Evolutionary conservation across 2,888 invertebrate genomes (phyloP).

Genomic region (Anoncus sp.): DNA sequence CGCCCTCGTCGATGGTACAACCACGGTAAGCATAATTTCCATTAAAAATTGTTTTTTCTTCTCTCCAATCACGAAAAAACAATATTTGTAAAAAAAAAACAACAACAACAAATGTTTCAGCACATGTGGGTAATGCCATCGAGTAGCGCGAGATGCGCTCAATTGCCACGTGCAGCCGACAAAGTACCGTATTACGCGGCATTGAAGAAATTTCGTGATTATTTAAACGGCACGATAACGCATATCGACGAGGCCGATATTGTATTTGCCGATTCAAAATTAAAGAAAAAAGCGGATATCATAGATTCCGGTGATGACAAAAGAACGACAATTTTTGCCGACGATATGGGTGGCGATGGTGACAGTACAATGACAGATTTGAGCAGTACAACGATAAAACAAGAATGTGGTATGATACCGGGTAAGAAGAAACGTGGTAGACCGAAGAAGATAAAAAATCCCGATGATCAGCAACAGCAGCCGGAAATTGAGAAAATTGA

Average conservation of each 20-base stretch:
- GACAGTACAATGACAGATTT: constrained; percentile 78
- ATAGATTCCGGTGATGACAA: constrained; percentile 76
- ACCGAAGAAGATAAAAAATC: constrained; percentile 93
- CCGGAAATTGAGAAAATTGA: constrained; percentile 82
- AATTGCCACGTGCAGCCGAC: constrained; percentile 98
- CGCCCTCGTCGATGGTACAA: constrained; percentile 96
- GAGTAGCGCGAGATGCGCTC: constrained; percentile 98
- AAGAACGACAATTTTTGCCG: constrained; percentile 73
- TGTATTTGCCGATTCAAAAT: constrained; percentile 90
- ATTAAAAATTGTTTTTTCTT: background rate
- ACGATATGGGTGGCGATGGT: constrained; percentile 75
- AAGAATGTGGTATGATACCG: constrained; percentile 84
- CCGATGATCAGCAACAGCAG: constrained; percentile 86
- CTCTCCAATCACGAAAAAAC: background rate
- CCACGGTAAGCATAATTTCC: constrained; percentile 95
- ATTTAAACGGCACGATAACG: constrained; percentile 93
- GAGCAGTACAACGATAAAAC: constrained; percentile 74
- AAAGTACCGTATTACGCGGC: constrained; percentile 99
- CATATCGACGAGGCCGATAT: constrained; percentile 95
- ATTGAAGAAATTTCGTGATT: constrained; percentile 97
- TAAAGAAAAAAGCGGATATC: constrained; percentile 85
- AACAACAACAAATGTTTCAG: constrained; percentile 84
- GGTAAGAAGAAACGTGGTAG: constrained; percentile 95
- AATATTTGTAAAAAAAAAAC: constrained; percentile 7
- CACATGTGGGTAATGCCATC: constrained; percentile 99